Percentiles rank a stretch among this genome's conserved stretches.
phyloP scores from a whole-genome alignment of 2,113 vertebrate species.

The Coturnix japonica region DNA sequence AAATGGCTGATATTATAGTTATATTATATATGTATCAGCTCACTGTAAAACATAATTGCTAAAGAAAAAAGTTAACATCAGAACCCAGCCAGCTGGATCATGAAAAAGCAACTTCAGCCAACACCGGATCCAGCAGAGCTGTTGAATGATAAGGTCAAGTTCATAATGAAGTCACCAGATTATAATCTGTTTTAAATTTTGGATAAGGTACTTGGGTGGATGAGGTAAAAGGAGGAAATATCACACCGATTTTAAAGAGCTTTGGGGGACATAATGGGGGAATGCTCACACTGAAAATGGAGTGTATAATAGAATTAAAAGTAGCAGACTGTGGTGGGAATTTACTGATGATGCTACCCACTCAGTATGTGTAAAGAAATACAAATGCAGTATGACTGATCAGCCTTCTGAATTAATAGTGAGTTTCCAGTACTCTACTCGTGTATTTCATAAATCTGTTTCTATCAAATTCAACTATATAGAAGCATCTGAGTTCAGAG shows the following conservation, averaged over 20 bases:
- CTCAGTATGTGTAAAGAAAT: not conserved
- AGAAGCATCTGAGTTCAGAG: not conserved
- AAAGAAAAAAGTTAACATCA: not conserved
- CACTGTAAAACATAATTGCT: not conserved
- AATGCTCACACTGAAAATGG: not conserved
- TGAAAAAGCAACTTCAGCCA: not conserved
- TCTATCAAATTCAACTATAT: not conserved
- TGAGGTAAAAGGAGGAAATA: conserved; percentile 28
- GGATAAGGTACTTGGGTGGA: not conserved
- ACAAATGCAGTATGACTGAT: not conserved
- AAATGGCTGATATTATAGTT: not conserved
- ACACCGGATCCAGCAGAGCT: not conserved
- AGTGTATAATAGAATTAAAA: not conserved
- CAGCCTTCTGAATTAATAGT: not conserved
- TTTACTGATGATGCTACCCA: not conserved
- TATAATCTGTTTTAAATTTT: not conserved
- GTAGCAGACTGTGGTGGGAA: not conserved
- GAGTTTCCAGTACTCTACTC: not conserved
- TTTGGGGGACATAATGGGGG: not conserved
- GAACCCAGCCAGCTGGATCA: not conserved
- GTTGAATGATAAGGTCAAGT: not conserved
- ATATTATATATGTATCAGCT: not conserved
- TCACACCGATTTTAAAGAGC: not conserved
- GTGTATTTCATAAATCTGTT: not conserved
- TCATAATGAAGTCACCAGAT: conserved; percentile 14